Base-by-base conservation (phyloP, 1,140 invertebrate species). In the Harlomillsia oculata region DNA sequence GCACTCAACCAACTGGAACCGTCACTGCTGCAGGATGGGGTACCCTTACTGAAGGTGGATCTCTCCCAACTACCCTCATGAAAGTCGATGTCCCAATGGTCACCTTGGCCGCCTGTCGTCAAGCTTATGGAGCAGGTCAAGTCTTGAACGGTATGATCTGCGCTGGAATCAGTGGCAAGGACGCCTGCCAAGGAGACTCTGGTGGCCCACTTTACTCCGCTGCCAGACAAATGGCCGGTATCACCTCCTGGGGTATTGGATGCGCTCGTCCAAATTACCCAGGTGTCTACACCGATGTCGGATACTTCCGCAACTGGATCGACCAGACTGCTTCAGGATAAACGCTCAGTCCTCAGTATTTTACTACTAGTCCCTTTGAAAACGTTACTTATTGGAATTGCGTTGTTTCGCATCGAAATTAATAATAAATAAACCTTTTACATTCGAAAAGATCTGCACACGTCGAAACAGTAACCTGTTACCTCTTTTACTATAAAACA, bases 261-360 rank as follows among this genome's bases (percentile, higher is more conserved):
- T 78, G 76, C 56, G 76, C 70, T 2, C 65, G 68, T 21, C 63
- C 67, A 11, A 67, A 67, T 6, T 60, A 68, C 34, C 75, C 76
- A 0, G 75, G 76, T 3, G 72, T 78, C 25, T 77, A 78, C 62
- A 72, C 75, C 0, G 70, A 73, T 32, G 69, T 76, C 13, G 64
- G 68, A 0, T 67, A 69, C 34, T 75, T 72, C 59, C 51, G 58
- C 5, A 45, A 67, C 48, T 78, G 75, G 75, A 74, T 77, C 32
- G 41, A 36, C n/a, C n/a, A n/a, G n/a, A n/a, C n/a, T 39, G n/a
- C 1, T 6, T 11, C 2, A 6, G 3, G 6, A 18, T 39, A 3
- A 39, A 8, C 5, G 5, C 37, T 9, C 37, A 18, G 37, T 39
- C 37, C 37, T n/a, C n/a, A n/a, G n/a, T n/a, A n/a, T n/a, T n/a